phyloP scores from a whole-genome alignment of 2,113 vertebrate species.

The Bungarus multicinctus region DNA sequence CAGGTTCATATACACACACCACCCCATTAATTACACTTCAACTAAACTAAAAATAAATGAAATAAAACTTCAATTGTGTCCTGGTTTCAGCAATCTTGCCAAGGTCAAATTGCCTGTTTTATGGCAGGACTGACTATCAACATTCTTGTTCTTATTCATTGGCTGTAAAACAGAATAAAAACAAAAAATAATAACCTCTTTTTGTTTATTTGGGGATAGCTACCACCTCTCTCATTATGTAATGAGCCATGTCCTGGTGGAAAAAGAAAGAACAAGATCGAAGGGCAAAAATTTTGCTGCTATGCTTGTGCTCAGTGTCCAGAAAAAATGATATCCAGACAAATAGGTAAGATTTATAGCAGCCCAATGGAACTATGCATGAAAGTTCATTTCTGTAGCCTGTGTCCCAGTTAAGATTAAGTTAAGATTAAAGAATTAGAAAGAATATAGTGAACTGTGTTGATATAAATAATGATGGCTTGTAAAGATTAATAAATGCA shows the following conservation, averaged over 20 bases:
- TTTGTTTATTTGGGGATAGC: not conserved
- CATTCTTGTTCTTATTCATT: not conserved
- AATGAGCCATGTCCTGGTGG: constrained; percentile 28
- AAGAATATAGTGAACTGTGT: too few species aligned
- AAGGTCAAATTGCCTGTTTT: not conserved
- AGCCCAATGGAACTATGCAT: not conserved
- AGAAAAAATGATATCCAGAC: constrained; percentile 29
- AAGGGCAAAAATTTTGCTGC: constrained; percentile 37
- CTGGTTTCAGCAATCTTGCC: not conserved
- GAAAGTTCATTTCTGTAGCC: too few species aligned
- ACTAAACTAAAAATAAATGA: not conserved
- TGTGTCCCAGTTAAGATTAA: not conserved
- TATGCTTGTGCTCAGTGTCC: constrained; percentile 38
- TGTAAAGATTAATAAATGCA: too few species aligned
- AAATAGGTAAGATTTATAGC: constrained; percentile 25
- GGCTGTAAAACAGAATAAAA: not conserved
- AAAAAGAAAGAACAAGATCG: constrained; percentile 12
- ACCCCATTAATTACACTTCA: not conserved
- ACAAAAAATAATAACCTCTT: not conserved
- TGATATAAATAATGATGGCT: too few species aligned
- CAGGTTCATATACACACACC: too few species aligned
- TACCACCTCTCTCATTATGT: constrained; percentile 32
- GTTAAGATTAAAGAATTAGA: too few species aligned
- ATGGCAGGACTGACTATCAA: not conserved
- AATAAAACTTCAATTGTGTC: too few species aligned